Conservation (phyloP, 1,140 invertebrate genomes). For the Proales similis region DNA sequence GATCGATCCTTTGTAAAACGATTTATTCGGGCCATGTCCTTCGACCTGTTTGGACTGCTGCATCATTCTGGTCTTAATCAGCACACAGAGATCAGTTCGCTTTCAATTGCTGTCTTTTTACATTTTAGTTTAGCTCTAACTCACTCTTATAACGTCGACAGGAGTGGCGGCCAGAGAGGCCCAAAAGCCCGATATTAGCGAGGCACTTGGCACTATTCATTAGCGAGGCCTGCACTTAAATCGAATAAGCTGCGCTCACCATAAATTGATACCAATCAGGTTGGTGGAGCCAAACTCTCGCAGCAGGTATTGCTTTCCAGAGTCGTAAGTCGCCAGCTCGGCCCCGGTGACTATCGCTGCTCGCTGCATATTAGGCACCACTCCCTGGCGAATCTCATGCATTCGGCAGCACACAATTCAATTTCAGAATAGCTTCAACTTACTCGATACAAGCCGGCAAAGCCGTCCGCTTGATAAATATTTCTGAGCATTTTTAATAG, state of each 20-base stretch:
- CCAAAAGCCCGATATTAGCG: slow-evolving; percentile 46
- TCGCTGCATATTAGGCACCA: slow-evolving; percentile 78
- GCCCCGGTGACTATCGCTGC: slow-evolving; percentile 84
- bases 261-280: too few relatives aligned
- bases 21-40: slow-evolving; percentile 37
- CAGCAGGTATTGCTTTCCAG: slow-evolving; percentile 71
- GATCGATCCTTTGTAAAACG: slow-evolving; percentile 45
- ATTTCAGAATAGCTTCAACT: slow-evolving; percentile 35
- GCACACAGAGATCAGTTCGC: too few relatives aligned
- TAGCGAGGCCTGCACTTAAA: slow-evolving; percentile 58
- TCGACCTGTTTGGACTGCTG: slow-evolving; percentile 56
- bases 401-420: background rate
- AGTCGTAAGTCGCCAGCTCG: slow-evolving; percentile 86
- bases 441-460: slow-evolving; percentile 50
- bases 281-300: slow-evolving; percentile 63
- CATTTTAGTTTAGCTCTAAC: background rate
- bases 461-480: slow-evolving; percentile 47
- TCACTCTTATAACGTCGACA: slow-evolving; percentile 51
- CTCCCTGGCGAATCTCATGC: slow-evolving; percentile 61
- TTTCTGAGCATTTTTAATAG: slow-evolving; percentile 42
- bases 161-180: slow-evolving; percentile 50
- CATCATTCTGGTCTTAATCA: slow-evolving; percentile 81
- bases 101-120: background rate
- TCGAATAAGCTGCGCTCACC: slow-evolving; percentile 76
- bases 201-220: slow-evolving; percentile 5